Evolutionary conservation across 2,888 invertebrate species (phyloP).

Genomic region (Microplitis deprimator): DNA sequence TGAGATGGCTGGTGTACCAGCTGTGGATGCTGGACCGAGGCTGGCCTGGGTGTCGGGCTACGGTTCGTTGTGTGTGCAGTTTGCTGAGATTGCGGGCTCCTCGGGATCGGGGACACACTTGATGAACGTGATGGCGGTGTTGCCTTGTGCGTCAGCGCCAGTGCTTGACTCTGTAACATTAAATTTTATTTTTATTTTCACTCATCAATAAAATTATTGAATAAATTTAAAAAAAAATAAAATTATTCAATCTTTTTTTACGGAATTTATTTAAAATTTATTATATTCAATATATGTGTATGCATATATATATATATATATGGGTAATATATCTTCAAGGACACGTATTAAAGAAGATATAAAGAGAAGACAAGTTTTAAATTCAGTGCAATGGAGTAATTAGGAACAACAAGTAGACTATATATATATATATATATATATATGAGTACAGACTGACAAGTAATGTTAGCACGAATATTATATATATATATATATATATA

Average conservation of each 20-base stretch:
- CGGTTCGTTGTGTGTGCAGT: slow-evolving; percentile 49
- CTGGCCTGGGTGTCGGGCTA: slow-evolving; percentile 43
- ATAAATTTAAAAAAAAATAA: background rate
- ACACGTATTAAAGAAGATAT: background rate
- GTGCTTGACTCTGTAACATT: slow-evolving; percentile 76
- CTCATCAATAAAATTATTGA: background rate
- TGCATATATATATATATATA: slow-evolving; percentile 10
- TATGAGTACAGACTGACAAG: background rate
- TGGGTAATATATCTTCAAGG: background rate
- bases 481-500: slow-evolving; percentile 10
- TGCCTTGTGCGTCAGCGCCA: slow-evolving; percentile 77
- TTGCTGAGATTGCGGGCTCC: slow-evolving; percentile 66
- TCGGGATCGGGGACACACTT: slow-evolving; percentile 66
- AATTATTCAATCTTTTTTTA: background rate
- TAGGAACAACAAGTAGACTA: slow-evolving; percentile 12
- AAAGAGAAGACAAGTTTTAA: slow-evolving; percentile 18
- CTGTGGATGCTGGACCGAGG: slow-evolving; percentile 45
- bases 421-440: background rate
- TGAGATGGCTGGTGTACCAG: slow-evolving; percentile 27
- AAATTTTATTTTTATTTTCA: slow-evolving; percentile 18
- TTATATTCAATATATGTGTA: background rate
- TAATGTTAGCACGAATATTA: slow-evolving; percentile 14
- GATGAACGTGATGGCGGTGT: slow-evolving; percentile 71
- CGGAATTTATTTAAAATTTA: background rate
- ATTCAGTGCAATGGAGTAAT: slow-evolving; percentile 16